These are phyloP conservation scores for Malthinus flaveolus DNA, from an alignment of 2,888 invertebrate species.

Conservation along the genomic window DNA sequence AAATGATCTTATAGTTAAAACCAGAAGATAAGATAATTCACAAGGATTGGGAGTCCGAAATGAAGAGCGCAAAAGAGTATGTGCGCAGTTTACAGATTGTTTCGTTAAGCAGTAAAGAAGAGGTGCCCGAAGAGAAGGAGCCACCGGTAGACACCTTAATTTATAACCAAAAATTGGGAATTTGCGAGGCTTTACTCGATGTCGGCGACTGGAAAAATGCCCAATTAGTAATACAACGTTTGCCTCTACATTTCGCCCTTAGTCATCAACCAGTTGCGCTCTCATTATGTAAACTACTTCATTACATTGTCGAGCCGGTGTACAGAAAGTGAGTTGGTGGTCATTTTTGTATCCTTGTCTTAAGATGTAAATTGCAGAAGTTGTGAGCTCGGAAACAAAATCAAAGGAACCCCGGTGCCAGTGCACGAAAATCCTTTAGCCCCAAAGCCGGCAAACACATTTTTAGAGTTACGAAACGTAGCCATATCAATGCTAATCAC, in stretches of 20 bases:
- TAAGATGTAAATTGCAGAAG: conserved; percentile 58
- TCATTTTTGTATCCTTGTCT: not conserved
- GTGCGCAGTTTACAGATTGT: conserved; percentile 85
- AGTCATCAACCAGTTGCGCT: conserved; percentile 78
- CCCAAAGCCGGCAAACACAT: conserved; percentile 69
- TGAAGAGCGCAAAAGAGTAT: conserved; percentile 83
- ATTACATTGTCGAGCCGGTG: conserved; percentile 82
- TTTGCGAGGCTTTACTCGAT: conserved; percentile 85
- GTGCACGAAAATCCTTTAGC: conserved; percentile 61
- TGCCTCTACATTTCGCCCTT: conserved; percentile 81
- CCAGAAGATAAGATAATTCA: conserved; percentile 84
- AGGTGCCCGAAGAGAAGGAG: conserved; percentile 70
- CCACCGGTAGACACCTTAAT: conserved; percentile 63
- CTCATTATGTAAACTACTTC: conserved; percentile 78
- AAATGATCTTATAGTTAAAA: conserved; percentile 62
- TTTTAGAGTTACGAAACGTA: conserved; percentile 71
- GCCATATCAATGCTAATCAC: conserved; percentile 85
- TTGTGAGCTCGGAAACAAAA: conserved; percentile 73
- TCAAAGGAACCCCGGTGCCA: conserved; percentile 62
- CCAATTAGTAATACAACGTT: conserved; percentile 72
- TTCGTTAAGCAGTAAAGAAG: conserved; percentile 77
- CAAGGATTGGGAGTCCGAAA: conserved; percentile 79
- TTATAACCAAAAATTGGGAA: conserved; percentile 90
- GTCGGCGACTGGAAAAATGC: conserved; percentile 93
- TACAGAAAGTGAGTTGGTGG: conserved; percentile 70